Evolutionary conservation across 2,797 vertebrate species (phyloP).

Genomic region (Craterocephalus amniculus): DNA sequence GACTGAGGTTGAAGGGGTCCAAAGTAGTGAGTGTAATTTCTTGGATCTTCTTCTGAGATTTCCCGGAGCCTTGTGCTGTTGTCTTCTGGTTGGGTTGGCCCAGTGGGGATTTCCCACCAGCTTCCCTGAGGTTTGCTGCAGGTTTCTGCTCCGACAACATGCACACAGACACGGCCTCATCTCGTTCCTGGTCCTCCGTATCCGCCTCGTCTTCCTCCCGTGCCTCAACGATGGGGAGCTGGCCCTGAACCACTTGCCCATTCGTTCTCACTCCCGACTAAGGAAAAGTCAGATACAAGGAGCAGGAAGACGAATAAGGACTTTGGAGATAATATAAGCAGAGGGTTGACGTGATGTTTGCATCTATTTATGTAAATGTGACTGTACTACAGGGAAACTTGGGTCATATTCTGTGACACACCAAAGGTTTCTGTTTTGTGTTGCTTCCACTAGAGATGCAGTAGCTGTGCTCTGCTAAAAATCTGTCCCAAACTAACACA

Average conservation of each 20-base stretch:
- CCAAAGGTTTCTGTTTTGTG: not conserved
- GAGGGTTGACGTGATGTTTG: constrained; percentile 13
- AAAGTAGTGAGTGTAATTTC: constrained; percentile 80
- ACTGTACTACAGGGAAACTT: not conserved
- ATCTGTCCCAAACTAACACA: constrained; percentile 4
- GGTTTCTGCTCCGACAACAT: constrained; percentile 44
- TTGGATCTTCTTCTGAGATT: constrained; percentile 76
- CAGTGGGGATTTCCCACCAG: constrained; percentile 50
- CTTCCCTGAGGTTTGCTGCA: constrained; percentile 50
- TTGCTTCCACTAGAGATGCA: not conserved
- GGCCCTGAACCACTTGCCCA: constrained; percentile 75
- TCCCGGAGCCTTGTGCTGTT: constrained; percentile 35
- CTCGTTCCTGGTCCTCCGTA: constrained; percentile 56
- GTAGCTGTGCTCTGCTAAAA: not conserved
- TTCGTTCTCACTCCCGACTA: constrained; percentile 77
- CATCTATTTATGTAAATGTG: constrained; percentile 2
- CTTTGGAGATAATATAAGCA: constrained; percentile 8
- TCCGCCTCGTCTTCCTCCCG: constrained; percentile 59
- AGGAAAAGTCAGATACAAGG: constrained; percentile 1
- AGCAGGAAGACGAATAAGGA: not conserved
- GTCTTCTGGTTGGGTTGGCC: constrained; percentile 43
- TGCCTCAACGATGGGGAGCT: constrained; percentile 63
- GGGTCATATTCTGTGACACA: constrained; percentile 3
- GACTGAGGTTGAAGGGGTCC: constrained; percentile 90
- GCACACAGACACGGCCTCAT: constrained; percentile 40